Evolutionary conservation across 1,140 invertebrate genomes (phyloP).

Genomic region (Anastrepha ludens): DNA sequence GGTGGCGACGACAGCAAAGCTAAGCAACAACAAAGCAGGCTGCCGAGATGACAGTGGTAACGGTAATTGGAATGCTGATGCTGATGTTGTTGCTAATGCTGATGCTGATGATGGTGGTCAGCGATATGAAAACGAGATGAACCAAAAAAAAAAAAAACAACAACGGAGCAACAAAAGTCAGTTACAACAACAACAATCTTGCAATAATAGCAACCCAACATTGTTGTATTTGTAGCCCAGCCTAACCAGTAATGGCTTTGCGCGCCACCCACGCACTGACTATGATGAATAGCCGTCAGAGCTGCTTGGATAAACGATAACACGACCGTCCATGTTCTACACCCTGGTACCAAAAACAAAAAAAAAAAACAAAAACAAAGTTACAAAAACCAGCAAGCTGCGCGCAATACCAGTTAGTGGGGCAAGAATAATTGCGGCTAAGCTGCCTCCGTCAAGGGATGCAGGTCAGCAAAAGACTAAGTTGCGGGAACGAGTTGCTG

Average conservation of each 20-base stretch:
- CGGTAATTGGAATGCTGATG: conserved; percentile 11
- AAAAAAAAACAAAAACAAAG: background rate
- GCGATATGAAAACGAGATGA: background rate
- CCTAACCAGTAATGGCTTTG: background rate
- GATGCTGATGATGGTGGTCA: conserved; percentile 13
- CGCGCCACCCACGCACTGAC: background rate
- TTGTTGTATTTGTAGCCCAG: background rate
- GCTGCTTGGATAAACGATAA: background rate
- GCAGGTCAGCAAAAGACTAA: conserved; percentile 12
- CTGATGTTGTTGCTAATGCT: background rate
- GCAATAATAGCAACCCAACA: background rate
- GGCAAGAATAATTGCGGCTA: conserved; percentile 27
- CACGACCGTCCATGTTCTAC: background rate
- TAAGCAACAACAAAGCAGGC: background rate
- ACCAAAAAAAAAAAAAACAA: background rate
- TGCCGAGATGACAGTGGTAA: background rate
- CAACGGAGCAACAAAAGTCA: background rate
- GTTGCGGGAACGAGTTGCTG: background rate
- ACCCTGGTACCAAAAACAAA: background rate
- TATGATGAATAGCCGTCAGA: conserved; percentile 30
- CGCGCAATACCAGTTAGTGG: background rate
- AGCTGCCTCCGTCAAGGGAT: background rate
- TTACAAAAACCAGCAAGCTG: background rate
- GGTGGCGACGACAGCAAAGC: background rate
- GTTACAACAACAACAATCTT: background rate